Evolutionary conservation across 2,113 vertebrate genomes (phyloP).

Genomic region (Piprites chloris): DNA sequence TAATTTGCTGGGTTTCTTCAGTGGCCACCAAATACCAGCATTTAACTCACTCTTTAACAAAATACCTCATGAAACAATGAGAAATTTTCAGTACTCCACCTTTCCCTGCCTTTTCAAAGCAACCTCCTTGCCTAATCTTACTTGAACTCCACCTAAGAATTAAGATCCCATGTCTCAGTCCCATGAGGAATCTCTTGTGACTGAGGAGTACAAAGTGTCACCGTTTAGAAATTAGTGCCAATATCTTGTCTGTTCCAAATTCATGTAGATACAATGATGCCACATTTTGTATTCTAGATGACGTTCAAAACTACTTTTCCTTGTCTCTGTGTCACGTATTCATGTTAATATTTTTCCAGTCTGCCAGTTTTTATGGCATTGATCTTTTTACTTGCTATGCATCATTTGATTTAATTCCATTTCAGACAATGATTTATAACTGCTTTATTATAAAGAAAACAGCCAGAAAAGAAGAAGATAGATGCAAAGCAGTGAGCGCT

Average conservation of each 20-base stretch:
- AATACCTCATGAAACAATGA: not conserved
- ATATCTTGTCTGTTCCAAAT: not conserved
- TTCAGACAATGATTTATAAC: not conserved
- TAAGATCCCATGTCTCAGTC: not conserved
- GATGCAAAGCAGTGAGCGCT: not conserved
- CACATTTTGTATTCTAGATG: not conserved
- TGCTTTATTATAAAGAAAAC: not conserved
- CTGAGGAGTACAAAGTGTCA: not conserved
- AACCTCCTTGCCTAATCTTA: not conserved
- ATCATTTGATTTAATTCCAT: constrained; percentile 42
- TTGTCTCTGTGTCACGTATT: not conserved
- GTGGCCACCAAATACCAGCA: not conserved
- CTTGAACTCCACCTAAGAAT: not conserved
- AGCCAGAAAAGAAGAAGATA: not conserved
- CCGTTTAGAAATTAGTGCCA: not conserved
- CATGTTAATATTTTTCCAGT: constrained; percentile 43
- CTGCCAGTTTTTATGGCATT: constrained; percentile 40
- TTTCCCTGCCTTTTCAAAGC: not conserved
- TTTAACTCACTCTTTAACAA: not conserved
- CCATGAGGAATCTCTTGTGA: not conserved
- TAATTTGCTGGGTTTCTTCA: not conserved
- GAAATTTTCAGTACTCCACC: not conserved
- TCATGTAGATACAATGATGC: not conserved
- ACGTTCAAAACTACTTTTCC: constrained; percentile 6
- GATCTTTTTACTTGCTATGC: constrained; percentile 34